Evolutionary conservation across 2,797 vertebrate genomes (phyloP).

Genomic region (Distichodus sexfasciatus): DNA sequence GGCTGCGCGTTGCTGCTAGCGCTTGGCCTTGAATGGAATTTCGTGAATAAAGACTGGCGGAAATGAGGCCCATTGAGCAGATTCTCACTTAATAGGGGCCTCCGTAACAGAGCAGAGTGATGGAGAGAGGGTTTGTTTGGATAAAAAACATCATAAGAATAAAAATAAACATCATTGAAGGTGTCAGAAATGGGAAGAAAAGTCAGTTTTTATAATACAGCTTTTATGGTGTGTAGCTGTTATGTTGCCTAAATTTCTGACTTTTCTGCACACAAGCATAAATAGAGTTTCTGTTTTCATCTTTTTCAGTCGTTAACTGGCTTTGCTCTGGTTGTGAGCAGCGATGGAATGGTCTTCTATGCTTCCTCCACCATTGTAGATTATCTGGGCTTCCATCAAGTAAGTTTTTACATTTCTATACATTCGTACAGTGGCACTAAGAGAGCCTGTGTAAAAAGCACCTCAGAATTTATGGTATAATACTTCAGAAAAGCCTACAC

Average conservation of each 20-base stretch:
- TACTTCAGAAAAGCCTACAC: too few species aligned
- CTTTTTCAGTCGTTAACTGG: constrained; percentile 86
- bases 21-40: background rate
- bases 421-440: too few species aligned
- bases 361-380: constrained; percentile 90
- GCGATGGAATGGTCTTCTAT: constrained; percentile 94
- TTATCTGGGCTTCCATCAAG: constrained; percentile 96
- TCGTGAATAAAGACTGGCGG: background rate
- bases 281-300: background rate
- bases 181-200: too few species aligned
- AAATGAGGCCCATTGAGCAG: too few species aligned
- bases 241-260: background rate
- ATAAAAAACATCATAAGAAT: too few species aligned
- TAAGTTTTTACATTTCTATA: too few species aligned
- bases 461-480: too few species aligned
- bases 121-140: background rate
- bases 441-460: too few species aligned
- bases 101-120: background rate
- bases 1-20: background rate
- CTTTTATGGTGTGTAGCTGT: background rate
- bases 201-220: too few species aligned
- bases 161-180: too few species aligned
- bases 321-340: constrained; percentile 90
- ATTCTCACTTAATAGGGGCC: background rate
- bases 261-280: background rate